These are phyloP conservation scores for Papilio elwesi DNA, from an alignment of 2,888 invertebrate species.

Conservation along the genomic window DNA sequence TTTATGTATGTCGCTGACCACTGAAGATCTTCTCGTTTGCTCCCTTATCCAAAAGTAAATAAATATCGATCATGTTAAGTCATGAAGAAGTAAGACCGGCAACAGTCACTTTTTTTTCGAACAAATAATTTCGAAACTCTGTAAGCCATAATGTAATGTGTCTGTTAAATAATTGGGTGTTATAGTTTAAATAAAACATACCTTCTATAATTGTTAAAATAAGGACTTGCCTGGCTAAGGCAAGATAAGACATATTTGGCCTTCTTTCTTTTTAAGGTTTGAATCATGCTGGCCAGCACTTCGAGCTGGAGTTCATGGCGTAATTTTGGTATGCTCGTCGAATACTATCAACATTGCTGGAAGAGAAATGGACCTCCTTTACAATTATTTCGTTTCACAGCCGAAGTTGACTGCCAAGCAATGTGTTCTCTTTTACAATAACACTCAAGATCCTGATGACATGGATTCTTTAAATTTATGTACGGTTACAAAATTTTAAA, in stretches of 20 bases:
- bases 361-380: conserved; percentile 85
- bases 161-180: too few relatives aligned
- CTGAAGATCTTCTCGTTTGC: too few relatives aligned
- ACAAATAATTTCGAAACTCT: too few relatives aligned
- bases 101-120: too few relatives aligned
- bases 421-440: conserved; percentile 86
- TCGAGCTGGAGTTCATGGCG: conserved; percentile 86
- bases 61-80: too few relatives aligned
- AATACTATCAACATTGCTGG: conserved; percentile 77
- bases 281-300: conserved; percentile 91
- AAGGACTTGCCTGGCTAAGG: not conserved
- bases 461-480: conserved; percentile 78
- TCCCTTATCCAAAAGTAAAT: too few relatives aligned
- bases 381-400: conserved; percentile 88
- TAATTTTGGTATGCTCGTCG: conserved; percentile 87
- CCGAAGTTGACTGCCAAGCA: conserved; percentile 86
- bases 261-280: conserved; percentile 78
- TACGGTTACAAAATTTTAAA: conserved; percentile 57
- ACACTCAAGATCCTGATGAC: conserved; percentile 75
- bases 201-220: not conserved
- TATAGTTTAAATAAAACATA: too few relatives aligned
- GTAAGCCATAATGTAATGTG: too few relatives aligned
- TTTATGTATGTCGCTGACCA: too few relatives aligned
- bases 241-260: too few relatives aligned
- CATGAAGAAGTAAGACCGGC: too few relatives aligned